Evolutionary conservation across 2,113 vertebrate species (phyloP).

Genomic region (Plecturocebus donacophilus): DNA sequence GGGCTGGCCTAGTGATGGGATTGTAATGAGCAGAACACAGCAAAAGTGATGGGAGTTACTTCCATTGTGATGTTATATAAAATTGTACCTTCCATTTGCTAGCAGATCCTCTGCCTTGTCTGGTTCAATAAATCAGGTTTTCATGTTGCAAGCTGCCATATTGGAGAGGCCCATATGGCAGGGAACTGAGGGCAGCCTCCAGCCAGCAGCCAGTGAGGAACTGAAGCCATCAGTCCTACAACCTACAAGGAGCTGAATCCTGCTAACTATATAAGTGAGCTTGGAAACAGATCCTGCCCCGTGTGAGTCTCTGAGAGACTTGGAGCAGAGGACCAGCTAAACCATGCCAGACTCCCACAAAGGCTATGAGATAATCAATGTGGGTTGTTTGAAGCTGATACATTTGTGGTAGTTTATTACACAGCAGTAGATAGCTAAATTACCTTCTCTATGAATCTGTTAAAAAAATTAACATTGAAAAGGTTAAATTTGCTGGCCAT

Average conservation of each 20-base stretch:
- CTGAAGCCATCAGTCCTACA: not conserved
- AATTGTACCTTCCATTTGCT: not conserved
- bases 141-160: not conserved
- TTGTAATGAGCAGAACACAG: not conserved
- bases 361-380: not conserved
- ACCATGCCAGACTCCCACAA: not conserved
- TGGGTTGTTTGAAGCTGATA: not conserved
- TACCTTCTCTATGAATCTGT: not conserved
- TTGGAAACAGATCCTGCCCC: not conserved
- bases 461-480: not conserved
- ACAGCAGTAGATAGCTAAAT: not conserved
- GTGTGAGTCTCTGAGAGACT: not conserved
- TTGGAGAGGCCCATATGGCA: not conserved
- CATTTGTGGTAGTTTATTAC: not conserved
- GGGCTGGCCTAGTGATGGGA: not conserved
- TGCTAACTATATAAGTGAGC: not conserved
- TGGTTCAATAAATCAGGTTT: not conserved
- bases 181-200: not conserved
- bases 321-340: not conserved
- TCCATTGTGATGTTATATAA: not conserved
- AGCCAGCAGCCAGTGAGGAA: not conserved
- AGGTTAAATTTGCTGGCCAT: not conserved
- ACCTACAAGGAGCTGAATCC: not conserved
- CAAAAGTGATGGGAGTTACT: not conserved
- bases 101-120: not conserved